Evolutionary conservation across 2,797 vertebrate genomes (phyloP).

Genomic region (Darevskia mixta): DNA sequence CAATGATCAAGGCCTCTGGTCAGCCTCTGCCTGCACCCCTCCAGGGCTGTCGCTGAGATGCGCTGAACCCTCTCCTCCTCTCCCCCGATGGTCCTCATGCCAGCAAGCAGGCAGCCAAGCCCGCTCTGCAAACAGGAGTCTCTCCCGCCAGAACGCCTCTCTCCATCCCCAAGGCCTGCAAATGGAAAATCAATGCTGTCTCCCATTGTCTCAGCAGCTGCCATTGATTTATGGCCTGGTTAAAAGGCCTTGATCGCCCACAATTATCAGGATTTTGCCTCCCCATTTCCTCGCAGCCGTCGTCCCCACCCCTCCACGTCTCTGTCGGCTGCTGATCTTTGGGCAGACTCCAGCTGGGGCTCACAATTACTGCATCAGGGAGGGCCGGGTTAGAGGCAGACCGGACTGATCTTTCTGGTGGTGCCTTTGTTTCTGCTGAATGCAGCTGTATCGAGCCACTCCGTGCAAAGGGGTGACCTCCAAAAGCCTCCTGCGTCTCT

Average conservation of each 20-base stretch:
- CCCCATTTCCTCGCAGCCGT: conserved; percentile 37
- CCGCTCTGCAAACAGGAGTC: background rate
- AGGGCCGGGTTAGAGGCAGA: background rate
- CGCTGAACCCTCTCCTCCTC: background rate
- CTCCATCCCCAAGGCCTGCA: background rate
- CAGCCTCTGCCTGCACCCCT: background rate
- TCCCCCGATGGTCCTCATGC: background rate
- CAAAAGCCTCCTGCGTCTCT: background rate
- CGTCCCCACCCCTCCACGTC: background rate
- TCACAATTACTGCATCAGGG: too few relatives aligned
- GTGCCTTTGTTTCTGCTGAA: background rate
- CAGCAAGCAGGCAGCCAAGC: accelerated
- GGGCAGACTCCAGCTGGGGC: background rate
- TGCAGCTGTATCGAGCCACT: background rate
- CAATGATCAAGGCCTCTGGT: background rate
- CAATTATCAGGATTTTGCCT: conserved; percentile 66
- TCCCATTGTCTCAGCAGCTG: conserved; percentile 57
- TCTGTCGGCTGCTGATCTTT: accelerated
- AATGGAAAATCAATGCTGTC: conserved; percentile 61
- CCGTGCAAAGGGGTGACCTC: background rate
- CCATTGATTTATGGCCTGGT: conserved; percentile 70
- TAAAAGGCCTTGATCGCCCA: conserved; percentile 61
- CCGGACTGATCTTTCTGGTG: background rate
- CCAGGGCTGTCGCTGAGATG: background rate
- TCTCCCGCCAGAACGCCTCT: background rate